These are phyloP conservation scores for Liparis tanakae DNA, from an alignment of 2,797 vertebrate species.

Conservation along the genomic window DNA sequence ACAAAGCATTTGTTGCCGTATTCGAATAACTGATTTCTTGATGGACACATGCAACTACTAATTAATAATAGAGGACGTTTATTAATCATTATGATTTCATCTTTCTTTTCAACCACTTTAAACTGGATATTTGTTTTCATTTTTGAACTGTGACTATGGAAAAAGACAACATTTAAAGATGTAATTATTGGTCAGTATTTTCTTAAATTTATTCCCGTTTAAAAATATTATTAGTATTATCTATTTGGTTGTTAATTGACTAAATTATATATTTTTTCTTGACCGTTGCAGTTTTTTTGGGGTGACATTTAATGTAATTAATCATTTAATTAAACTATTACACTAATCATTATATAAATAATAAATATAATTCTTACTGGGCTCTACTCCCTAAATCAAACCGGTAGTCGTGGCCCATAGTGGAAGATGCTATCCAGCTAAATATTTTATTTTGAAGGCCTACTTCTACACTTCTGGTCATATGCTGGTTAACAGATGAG, in stretches of 20 bases:
- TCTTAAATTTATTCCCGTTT: background rate
- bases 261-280: background rate
- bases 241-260: background rate
- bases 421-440: too few relatives aligned
- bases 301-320: too few relatives aligned
- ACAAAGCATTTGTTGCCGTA: too few relatives aligned
- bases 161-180: background rate
- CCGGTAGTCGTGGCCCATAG: too few relatives aligned
- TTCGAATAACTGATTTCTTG: background rate
- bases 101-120: background rate
- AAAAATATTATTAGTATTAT: background rate
- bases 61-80: background rate
- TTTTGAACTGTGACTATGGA: background rate
- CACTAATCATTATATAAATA: too few relatives aligned
- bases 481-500: background rate
- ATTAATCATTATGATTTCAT: background rate
- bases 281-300: too few relatives aligned
- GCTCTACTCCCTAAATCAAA: too few relatives aligned
- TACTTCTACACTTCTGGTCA: background rate
- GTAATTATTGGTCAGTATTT: background rate
- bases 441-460: slow-evolving; percentile 43
- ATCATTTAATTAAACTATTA: too few relatives aligned
- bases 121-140: background rate
- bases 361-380: too few relatives aligned
- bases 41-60: background rate